These are phyloP conservation scores for Anagyrus pseudococci DNA, from an alignment of 2,888 invertebrate genomes.

Conservation along the genomic window DNA sequence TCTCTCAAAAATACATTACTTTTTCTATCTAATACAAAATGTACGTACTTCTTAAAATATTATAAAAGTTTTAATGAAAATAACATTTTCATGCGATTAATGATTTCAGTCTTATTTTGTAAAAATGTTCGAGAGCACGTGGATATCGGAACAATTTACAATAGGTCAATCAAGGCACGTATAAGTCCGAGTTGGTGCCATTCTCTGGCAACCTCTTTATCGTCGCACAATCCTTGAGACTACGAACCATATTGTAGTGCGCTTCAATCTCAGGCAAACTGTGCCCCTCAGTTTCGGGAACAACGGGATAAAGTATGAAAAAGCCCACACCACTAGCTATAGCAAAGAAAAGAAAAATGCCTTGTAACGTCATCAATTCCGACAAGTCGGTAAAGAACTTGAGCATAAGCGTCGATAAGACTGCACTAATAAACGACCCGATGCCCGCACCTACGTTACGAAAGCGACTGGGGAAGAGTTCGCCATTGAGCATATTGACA, in stretches of 20 bases:
- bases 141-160: too few species aligned
- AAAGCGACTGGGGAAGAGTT: slow-evolving; percentile 6
- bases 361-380: not conserved
- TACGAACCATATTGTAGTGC: not conserved
- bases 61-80: too few species aligned
- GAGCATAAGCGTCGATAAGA: not conserved
- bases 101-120: too few species aligned
- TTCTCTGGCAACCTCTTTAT: not conserved
- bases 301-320: not conserved
- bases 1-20: too few species aligned
- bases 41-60: too few species aligned
- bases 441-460: not conserved
- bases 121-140: not conserved
- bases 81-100: too few species aligned
- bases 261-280: not conserved
- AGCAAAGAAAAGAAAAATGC: not conserved
- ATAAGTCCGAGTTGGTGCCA: not conserved
- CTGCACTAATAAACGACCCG: slow-evolving; percentile 1
- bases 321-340: not conserved
- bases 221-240: not conserved
- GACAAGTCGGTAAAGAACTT: not conserved
- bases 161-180: not conserved
- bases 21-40: too few species aligned
- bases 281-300: slow-evolving; percentile 5
- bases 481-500: slow-evolving; percentile 2